Evolutionary conservation across 2,888 invertebrate species (phyloP).

Genomic region (Unio delphinus): DNA sequence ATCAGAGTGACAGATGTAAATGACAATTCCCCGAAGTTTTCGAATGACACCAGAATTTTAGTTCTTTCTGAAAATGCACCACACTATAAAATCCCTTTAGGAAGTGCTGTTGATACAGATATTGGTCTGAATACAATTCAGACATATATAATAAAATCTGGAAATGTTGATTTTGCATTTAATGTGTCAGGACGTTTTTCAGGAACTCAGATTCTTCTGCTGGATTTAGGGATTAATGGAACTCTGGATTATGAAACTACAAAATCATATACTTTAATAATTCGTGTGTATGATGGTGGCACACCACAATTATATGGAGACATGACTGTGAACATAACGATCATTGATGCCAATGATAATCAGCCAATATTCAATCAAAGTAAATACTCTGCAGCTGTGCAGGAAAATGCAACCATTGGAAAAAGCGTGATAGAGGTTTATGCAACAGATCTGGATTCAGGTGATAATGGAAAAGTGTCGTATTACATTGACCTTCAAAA

Average conservation of each 20-base stretch:
- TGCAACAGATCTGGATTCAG: slow-evolving; percentile 91
- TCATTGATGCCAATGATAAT: slow-evolving; percentile 96
- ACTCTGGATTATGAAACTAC: slow-evolving; percentile 93
- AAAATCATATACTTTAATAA: slow-evolving; percentile 87
- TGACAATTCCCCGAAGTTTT: slow-evolving; percentile 90
- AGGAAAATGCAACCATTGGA: slow-evolving; percentile 92
- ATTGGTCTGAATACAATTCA: slow-evolving; percentile 88
- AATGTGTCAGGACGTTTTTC: slow-evolving; percentile 89
- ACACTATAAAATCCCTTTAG: slow-evolving; percentile 79
- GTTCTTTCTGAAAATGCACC: slow-evolving; percentile 98
- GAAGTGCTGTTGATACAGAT: slow-evolving; percentile 87
- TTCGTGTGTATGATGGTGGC: slow-evolving; percentile 91
- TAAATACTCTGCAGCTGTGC: slow-evolving; percentile 91
- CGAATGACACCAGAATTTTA: slow-evolving; percentile 79
- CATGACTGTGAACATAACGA: slow-evolving; percentile 87
- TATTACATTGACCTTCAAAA: slow-evolving; percentile 87
- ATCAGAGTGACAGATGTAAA: slow-evolving; percentile 91
- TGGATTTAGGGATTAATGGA: slow-evolving; percentile 94
- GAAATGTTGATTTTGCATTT: slow-evolving; percentile 94
- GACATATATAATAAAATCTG: slow-evolving; percentile 91
- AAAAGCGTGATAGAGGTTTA: slow-evolving; percentile 95
- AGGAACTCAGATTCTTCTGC: slow-evolving; percentile 90
- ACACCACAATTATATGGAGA: slow-evolving; percentile 86
- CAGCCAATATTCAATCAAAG: slow-evolving; percentile 96
- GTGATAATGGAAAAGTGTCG: slow-evolving; percentile 90